Conservation (phyloP, 53 echinoderm and acorn worm species). For the Hippasteria phrygiana region DNA sequence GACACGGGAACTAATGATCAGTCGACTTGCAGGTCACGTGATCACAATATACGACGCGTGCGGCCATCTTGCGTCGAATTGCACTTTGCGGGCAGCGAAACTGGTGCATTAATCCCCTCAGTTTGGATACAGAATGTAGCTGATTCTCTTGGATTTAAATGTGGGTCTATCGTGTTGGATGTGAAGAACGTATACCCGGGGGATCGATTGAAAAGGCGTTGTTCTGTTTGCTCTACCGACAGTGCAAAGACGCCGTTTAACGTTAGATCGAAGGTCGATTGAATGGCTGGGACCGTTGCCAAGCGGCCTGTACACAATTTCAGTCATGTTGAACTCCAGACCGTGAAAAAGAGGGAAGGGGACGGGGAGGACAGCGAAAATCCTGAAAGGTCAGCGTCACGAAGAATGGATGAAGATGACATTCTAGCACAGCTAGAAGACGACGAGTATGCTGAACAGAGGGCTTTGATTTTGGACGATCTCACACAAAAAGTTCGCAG, state of each 20-base stretch:
- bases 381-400: slow-evolving; percentile 35
- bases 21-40: slow-evolving; percentile 46
- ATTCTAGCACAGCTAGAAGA: slow-evolving; percentile 90
- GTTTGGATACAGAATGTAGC: not conserved
- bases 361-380: slow-evolving; percentile 19
- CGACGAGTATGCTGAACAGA: slow-evolving; percentile 78
- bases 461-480: slow-evolving; percentile 86
- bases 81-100: not conserved
- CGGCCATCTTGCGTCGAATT: slow-evolving; percentile 38
- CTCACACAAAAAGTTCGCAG: slow-evolving; percentile 79
- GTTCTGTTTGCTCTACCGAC: slow-evolving; percentile 2
- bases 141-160: slow-evolving; percentile 8
- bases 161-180: slow-evolving; percentile 5
- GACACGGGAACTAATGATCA: slow-evolving; percentile 44
- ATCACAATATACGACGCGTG: slow-evolving; percentile 34
- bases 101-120: not conserved
- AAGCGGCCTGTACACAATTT: slow-evolving; percentile 94
- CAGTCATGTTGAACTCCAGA: slow-evolving; percentile 74
- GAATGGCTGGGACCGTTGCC: slow-evolving; percentile 99
- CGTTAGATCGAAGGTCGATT: slow-evolving; percentile 63
- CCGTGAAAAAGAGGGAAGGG: slow-evolving; percentile 58
- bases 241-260: not conserved
- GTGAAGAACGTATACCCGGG: not conserved
- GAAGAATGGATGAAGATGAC: slow-evolving; percentile 98
- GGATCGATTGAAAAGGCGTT: not conserved